Conservation (phyloP, 2,888 invertebrate genomes). For the Schrankia costaestrigalis region DNA sequence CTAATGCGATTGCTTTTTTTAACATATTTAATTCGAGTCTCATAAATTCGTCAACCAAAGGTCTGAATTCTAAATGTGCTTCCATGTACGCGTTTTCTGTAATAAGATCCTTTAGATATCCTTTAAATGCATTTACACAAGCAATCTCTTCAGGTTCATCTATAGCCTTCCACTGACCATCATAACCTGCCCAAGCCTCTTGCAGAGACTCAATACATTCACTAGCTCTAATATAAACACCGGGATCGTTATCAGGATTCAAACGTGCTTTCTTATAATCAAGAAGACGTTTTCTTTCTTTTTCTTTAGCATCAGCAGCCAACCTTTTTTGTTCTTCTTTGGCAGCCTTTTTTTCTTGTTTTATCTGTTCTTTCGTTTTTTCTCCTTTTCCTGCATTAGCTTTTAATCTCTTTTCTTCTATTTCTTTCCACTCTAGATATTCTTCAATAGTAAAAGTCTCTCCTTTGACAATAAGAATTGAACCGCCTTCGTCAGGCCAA, state of each 20-base stretch:
- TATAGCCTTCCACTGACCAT: conserved; percentile 60
- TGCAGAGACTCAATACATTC: conserved; percentile 37
- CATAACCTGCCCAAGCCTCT: conserved; percentile 52
- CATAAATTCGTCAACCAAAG: conserved; percentile 86
- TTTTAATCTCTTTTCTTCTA: conserved; percentile 59
- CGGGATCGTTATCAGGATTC: conserved; percentile 69
- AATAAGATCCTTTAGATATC: conserved; percentile 83
- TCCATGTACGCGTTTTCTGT: conserved; percentile 83
- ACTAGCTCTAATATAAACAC: conserved; percentile 54
- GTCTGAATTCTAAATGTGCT: conserved; percentile 83
- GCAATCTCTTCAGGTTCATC: conserved; percentile 67
- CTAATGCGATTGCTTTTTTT: conserved; percentile 74
- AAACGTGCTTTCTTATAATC: conserved; percentile 74
- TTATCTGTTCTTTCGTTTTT: conserved; percentile 68
- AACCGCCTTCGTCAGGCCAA: conserved; percentile 86
- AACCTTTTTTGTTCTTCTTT: conserved; percentile 63
- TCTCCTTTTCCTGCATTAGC: conserved; percentile 50
- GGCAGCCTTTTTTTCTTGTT: conserved; percentile 63
- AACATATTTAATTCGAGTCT: conserved; percentile 76
- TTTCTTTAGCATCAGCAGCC: conserved; percentile 51
- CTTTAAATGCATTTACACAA: conserved; percentile 80
- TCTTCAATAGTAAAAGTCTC: conserved; percentile 82
- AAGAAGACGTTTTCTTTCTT: conserved; percentile 55
- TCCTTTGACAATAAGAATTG: conserved; percentile 79
- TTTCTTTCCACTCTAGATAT: conserved; percentile 66